phyloP scores from a whole-genome alignment of 2,113 vertebrate species.

The Mobula birostris region DNA sequence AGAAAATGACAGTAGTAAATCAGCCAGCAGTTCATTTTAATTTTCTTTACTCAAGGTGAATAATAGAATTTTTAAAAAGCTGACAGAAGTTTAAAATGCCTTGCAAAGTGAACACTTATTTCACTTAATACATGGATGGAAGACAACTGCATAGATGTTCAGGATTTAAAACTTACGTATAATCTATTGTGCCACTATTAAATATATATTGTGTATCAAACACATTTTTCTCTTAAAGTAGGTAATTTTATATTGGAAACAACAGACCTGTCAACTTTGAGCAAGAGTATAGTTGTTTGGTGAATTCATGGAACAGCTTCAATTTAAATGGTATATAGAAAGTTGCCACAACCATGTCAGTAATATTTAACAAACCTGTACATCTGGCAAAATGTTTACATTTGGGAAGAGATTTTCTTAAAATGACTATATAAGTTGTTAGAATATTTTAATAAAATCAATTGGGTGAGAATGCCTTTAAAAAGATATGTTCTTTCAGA shows the following conservation, averaged over 20 bases:
- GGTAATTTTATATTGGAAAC: background rate
- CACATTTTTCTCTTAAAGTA: conserved; percentile 26
- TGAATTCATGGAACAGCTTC: background rate
- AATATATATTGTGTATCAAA: conserved; percentile 31
- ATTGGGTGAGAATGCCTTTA: background rate
- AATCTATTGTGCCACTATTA: conserved; percentile 13
- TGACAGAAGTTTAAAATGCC: conserved; percentile 30
- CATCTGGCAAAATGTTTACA: background rate
- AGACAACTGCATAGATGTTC: conserved; percentile 27
- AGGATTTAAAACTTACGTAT: conserved; percentile 25
- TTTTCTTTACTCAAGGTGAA: background rate
- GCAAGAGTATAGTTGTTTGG: background rate
- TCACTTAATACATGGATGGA: background rate
- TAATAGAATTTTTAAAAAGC: conserved; percentile 13
- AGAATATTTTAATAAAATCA: background rate
- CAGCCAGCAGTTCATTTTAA: background rate
- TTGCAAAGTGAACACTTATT: conserved; percentile 22
- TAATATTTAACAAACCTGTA: background rate
- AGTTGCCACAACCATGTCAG: background rate
- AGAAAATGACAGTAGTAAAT: background rate
- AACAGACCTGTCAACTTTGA: conserved; percentile 36
- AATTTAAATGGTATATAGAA: background rate
- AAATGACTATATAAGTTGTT: background rate
- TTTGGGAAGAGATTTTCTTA: background rate
- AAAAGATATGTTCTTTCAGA: background rate